Percentiles rank a stretch among this genome's conserved stretches.
Evolutionary conservation across 2,113 vertebrate genomes (phyloP).

Genomic region (Mus pahari): DNA sequence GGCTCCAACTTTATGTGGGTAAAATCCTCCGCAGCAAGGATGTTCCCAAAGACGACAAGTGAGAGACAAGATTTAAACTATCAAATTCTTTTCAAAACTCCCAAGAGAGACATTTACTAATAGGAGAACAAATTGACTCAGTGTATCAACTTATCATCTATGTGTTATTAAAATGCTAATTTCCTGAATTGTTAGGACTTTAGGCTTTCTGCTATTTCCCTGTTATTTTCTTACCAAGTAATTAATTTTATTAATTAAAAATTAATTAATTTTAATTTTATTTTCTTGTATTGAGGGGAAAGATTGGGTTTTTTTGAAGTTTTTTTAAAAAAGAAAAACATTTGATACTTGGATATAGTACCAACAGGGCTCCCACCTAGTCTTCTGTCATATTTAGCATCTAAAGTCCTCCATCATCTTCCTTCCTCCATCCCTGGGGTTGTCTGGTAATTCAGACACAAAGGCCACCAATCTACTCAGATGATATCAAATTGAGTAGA

Average conservation of each 20-base stretch:
- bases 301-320: neutral
- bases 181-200: neutral
- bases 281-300: neutral
- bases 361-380: neutral
- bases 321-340: neutral
- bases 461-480: neutral
- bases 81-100: conserved; percentile 29
- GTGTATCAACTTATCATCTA: neutral
- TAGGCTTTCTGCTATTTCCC: neutral
- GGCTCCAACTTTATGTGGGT: neutral
- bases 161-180: neutral
- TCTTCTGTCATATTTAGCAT: neutral
- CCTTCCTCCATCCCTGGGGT: neutral
- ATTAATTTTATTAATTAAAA: too few relatives aligned
- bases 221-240: neutral
- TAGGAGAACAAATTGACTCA: neutral
- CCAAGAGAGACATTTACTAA: neutral
- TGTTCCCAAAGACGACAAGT: neutral
- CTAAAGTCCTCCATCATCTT: neutral
- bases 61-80: neutral
- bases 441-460: neutral
- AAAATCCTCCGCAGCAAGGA: neutral
- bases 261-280: too few relatives aligned
- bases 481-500: neutral
- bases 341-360: too few relatives aligned